Base-by-base conservation (phyloP, 2,888 invertebrate genomes). In the Psococerastis gibbosa region DNA sequence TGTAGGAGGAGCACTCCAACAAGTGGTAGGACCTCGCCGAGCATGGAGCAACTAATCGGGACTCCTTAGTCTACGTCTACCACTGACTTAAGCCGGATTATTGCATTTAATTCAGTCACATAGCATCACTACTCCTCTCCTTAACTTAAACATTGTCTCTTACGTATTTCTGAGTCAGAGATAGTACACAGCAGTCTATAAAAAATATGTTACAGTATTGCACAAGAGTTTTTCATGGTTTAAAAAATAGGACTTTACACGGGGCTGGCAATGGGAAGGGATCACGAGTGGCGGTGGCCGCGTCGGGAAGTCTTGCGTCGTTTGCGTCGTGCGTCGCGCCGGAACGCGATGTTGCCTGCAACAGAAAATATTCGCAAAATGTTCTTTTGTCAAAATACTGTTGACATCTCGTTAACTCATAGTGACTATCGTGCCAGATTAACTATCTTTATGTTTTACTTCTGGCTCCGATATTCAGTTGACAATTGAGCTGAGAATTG, bases 291-390 rank as follows among this genome's bases (percentile, higher is more conserved):
- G 53, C 69, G 61, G 54, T 69, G 69, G 49, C 61, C 57, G 51
- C 68, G 58, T 54, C 69, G 68, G 49, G 62, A 57, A 58, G 78
- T 79, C 73, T 79, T 80, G 60, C 85, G 69, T 46, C 85, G 70
- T 61, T 85, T 84, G 47, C 85, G 66, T 48, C 84, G 76, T 15
- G 78, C 74, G 63, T 87, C 87, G 47, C 84, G 70, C 43, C 83
- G 82, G 62, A 89, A 89, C 47, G 82, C 78, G 18, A 94, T 84
- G 65, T 94, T 94, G 43, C 87, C 88, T n/a, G n/a, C n/a, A n/a
- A n/a, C n/a, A n/a, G n/a, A n/a, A n/a, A n/a, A n/a, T n/a, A n/a
- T n/a, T n/a, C n/a, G n/a, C n/a, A n/a, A n/a, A n/a, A n/a, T n/a
- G n/a, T n/a, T n/a, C n/a, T n/a, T n/a, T n/a, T n/a, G n/a, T n/a